Percentiles rank a stretch among this genome's conserved stretches.
Evolutionary conservation across 1,140 invertebrate species (phyloP).

Genomic region (Drosophila prosaltans): DNA sequence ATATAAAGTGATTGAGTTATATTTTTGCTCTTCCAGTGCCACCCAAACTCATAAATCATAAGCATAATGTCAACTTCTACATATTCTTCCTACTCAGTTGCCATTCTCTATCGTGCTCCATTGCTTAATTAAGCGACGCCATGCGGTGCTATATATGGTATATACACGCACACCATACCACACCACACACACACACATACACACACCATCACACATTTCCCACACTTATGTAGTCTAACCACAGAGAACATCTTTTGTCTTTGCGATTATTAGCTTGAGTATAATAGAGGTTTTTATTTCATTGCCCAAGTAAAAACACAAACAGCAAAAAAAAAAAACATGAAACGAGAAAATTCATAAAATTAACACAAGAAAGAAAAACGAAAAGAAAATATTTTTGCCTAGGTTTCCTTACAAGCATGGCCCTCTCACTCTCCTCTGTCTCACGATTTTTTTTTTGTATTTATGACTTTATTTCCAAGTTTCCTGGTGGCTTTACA

Average conservation of each 20-base stretch:
- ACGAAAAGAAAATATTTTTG: neutral
- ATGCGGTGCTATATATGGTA: conserved; percentile 40
- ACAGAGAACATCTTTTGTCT: conserved; percentile 35
- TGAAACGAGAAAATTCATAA: conserved; percentile 33
- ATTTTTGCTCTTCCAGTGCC: neutral
- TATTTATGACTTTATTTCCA: conserved; percentile 8
- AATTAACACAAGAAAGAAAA: conserved; percentile 33
- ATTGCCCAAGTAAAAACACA: conserved; percentile 26
- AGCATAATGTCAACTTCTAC: conserved; percentile 43
- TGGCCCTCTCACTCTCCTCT: neutral
- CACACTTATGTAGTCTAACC: neutral
- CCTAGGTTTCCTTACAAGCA: neutral
- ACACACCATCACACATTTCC: conserved; percentile 5
- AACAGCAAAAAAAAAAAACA: conserved; percentile 4
- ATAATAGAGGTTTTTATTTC: conserved; percentile 61
- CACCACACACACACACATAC: conserved; percentile 7
- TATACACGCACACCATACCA: conserved; percentile 26
- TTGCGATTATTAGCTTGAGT: conserved; percentile 49
- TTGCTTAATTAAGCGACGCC: conserved; percentile 69
- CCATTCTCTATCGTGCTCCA: conserved; percentile 25
- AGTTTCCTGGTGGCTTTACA: neutral
- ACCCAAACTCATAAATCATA: conserved; percentile 53
- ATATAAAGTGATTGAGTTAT: neutral
- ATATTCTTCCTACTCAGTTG: conserved; percentile 17
- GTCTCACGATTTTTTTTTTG: neutral